Conservation (phyloP, 2,888 invertebrate species). For the Mactromeris polynyma region DNA sequence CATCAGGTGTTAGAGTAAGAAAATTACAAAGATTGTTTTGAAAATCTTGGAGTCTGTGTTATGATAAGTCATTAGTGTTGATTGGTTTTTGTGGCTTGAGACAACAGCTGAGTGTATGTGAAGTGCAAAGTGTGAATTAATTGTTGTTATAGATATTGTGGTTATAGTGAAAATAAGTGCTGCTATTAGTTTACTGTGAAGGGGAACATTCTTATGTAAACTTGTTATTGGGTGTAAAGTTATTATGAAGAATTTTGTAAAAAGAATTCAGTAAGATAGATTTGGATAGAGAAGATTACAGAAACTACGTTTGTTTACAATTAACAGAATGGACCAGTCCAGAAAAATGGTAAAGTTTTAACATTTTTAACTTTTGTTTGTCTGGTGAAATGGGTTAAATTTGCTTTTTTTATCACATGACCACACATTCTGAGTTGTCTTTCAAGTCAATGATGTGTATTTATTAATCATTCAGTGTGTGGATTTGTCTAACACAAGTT, state of each 20-base stretch:
- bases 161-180: neutral
- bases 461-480: no score
- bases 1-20: neutral
- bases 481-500: no score
- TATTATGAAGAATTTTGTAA: neutral
- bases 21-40: neutral
- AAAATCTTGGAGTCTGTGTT: neutral
- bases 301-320: neutral
- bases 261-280: neutral
- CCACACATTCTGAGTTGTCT: no score
- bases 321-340: slow-evolving; percentile 41
- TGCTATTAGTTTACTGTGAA: neutral
- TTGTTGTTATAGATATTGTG: neutral
- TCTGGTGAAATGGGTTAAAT: no score
- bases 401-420: no score
- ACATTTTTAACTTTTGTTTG: neutral
- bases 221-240: no score
- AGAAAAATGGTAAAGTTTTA: slow-evolving; percentile 45
- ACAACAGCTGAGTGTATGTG: neutral
- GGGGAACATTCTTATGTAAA: neutral
- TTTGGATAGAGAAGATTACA: neutral
- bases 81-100: neutral
- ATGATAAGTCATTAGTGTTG: neutral
- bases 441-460: no score
- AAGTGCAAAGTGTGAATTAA: neutral